Conservation (phyloP, 1,140 invertebrate species). For the Bemisia tabaci region DNA sequence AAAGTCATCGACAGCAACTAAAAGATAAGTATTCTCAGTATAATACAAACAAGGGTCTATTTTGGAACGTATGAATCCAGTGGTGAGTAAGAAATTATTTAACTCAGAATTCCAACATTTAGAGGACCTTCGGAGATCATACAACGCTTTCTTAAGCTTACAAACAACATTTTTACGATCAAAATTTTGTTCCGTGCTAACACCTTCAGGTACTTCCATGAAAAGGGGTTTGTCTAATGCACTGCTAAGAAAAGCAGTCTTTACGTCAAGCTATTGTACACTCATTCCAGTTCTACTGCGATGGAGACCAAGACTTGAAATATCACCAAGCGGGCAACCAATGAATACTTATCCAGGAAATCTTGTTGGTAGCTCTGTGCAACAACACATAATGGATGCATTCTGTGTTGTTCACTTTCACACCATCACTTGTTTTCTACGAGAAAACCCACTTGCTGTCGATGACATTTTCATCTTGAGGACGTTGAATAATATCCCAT, state of each 20-base stretch:
- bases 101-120: background rate
- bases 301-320: background rate
- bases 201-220: background rate
- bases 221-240: background rate
- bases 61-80: background rate
- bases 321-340: background rate
- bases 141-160: background rate
- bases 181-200: background rate
- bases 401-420: no score
- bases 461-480: no score
- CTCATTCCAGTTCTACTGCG: background rate
- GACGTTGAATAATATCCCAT: no score
- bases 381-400: no score
- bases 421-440: no score
- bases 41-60: background rate
- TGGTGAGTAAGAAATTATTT: background rate
- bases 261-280: background rate
- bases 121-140: background rate
- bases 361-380: no score
- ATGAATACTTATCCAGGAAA: no score
- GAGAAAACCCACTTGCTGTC: no score
- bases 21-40: background rate
- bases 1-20: background rate
- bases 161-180: background rate
- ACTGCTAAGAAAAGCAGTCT: constrained; percentile 4